Evolutionary conservation across 1,140 invertebrate genomes (phyloP).

Genomic region (Brachionus calyciflorus): DNA sequence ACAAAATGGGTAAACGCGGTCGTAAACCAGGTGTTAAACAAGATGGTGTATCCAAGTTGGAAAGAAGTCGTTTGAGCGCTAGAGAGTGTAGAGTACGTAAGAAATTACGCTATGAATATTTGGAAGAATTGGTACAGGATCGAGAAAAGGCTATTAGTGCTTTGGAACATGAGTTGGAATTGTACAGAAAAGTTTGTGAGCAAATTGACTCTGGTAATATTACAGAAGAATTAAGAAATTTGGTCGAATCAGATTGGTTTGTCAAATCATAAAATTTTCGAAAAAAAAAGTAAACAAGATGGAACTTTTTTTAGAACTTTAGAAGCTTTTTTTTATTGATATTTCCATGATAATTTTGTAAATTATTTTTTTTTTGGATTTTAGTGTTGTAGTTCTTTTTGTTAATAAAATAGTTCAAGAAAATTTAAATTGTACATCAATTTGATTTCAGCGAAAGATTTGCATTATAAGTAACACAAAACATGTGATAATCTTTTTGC

Average conservation of each 20-base stretch:
- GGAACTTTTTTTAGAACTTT: too few species aligned
- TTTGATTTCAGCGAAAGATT: too few species aligned
- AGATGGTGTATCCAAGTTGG: constrained; percentile 89
- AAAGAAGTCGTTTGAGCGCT: constrained; percentile 90
- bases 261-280: constrained; percentile 30
- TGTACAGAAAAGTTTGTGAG: constrained; percentile 36
- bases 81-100: constrained; percentile 92
- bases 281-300: too few species aligned
- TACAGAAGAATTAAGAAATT: constrained; percentile 10
- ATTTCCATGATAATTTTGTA: too few species aligned
- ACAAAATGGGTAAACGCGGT: constrained; percentile 46
- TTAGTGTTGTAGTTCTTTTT: too few species aligned
- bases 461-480: too few species aligned
- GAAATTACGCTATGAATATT: constrained; percentile 91
- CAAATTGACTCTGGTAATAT: constrained; percentile 40
- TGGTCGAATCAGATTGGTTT: constrained; percentile 43
- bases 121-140: constrained; percentile 88
- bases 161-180: constrained; percentile 75
- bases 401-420: too few species aligned
- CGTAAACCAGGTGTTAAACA: constrained; percentile 68
- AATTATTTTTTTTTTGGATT: too few species aligned
- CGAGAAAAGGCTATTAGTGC: constrained; percentile 87
- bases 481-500: too few species aligned
- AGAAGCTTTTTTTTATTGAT: too few species aligned
- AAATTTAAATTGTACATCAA: too few species aligned